These are phyloP conservation scores for Laterallus jamaicensis DNA, from an alignment of 2,113 vertebrate genomes.

Conservation along the genomic window DNA sequence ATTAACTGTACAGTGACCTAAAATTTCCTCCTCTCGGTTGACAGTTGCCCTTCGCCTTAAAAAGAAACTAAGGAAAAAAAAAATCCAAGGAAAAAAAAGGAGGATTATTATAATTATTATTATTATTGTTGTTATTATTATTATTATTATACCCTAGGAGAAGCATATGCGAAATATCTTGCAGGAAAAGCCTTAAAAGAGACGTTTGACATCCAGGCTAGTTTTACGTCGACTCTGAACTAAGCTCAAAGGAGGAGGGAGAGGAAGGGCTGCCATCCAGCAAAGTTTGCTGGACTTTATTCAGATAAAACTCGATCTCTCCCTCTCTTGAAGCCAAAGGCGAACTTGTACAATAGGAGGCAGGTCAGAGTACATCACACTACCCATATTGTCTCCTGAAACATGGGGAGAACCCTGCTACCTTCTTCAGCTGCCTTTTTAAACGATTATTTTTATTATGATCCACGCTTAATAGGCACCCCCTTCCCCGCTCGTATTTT, in stretches of 20 bases:
- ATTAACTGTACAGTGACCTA: neutral
- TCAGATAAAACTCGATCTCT: neutral
- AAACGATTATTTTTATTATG: neutral
- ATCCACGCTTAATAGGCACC: slow-evolving; percentile 65
- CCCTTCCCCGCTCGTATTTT: slow-evolving; percentile 38
- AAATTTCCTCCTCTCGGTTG: neutral
- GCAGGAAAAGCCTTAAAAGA: neutral
- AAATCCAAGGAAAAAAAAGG: neutral
- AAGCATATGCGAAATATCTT: neutral
- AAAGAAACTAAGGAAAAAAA: neutral
- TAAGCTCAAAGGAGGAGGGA: neutral
- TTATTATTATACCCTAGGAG: neutral
- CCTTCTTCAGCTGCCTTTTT: neutral
- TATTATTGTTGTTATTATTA: neutral
- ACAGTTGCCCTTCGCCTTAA: neutral
- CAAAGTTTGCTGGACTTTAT: slow-evolving; percentile 51
- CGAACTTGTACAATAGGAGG: slow-evolving; percentile 13
- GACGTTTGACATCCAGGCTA: neutral
- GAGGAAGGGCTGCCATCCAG: neutral
- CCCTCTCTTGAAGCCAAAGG: neutral
- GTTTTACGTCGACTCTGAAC: neutral
- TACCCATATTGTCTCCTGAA: slow-evolving; percentile 4
- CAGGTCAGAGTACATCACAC: slow-evolving; percentile 27
- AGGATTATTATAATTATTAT: no score
- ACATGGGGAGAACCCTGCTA: neutral